These are phyloP conservation scores for Haplochromis vanheusdeni DNA, from an alignment of 2,113 vertebrate genomes.

Conservation along the genomic window DNA sequence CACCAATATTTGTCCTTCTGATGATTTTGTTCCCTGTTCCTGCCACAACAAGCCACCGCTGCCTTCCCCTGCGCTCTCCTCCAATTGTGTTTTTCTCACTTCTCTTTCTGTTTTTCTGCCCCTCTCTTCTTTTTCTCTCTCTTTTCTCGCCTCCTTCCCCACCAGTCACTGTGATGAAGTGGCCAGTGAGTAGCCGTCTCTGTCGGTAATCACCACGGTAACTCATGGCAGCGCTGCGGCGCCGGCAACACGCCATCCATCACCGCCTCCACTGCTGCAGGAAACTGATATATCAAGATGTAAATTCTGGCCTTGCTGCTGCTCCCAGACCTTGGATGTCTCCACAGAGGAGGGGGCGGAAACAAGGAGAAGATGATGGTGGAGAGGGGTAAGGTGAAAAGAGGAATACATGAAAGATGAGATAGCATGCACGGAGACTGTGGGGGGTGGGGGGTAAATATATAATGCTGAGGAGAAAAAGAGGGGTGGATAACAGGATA, in stretches of 20 bases:
- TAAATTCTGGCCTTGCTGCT: constrained; percentile 59
- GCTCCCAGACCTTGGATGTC: constrained; percentile 19
- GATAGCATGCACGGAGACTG: neutral
- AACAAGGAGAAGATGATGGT: neutral
- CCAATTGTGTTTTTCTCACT: constrained; percentile 26
- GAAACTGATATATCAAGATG: constrained; percentile 65
- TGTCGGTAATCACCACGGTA: constrained; percentile 70
- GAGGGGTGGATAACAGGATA: neutral
- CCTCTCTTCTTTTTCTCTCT: constrained; percentile 22
- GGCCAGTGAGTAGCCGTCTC: constrained; percentile 63
- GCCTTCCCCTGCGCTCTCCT: neutral
- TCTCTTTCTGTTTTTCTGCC: constrained; percentile 25
- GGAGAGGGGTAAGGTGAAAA: neutral
- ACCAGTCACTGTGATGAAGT: constrained; percentile 71
- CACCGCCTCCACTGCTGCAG: constrained; percentile 47
- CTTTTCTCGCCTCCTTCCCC: constrained; percentile 6
- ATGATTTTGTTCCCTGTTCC: neutral
- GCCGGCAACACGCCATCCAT: constrained; percentile 56
- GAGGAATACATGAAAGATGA: neutral
- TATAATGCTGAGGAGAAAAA: neutral
- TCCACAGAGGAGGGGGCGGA: neutral
- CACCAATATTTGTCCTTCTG: neutral
- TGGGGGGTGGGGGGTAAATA: neutral
- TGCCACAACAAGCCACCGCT: neutral
- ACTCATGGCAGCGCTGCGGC: constrained; percentile 56